phyloP scores from a whole-genome alignment of 2,797 vertebrate species.

The Oreochromis grahami region DNA sequence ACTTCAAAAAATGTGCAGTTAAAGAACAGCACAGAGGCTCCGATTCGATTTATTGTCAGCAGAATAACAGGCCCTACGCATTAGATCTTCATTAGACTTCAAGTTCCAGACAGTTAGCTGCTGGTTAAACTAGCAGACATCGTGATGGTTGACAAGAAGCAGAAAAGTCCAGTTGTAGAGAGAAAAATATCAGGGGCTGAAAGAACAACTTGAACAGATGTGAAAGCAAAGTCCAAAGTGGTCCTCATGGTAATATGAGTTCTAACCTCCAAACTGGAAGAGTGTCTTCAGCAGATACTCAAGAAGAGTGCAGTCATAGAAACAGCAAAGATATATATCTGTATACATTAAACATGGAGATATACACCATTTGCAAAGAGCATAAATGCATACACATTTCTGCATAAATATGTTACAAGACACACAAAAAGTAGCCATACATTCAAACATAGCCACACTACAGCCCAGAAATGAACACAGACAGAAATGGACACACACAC shows the following conservation, averaged over 20 bases:
- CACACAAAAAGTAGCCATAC: not conserved
- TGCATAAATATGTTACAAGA: not conserved
- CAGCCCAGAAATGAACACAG: not conserved
- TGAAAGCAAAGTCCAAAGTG: not conserved
- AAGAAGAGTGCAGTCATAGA: not conserved
- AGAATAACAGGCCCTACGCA: not conserved
- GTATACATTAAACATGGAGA: not conserved
- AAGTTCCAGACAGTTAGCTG: not conserved
- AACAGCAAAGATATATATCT: not conserved
- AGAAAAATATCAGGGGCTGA: not conserved
- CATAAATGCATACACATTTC: not conserved
- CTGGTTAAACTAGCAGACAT: not conserved
- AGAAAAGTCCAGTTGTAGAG: not conserved
- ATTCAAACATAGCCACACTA: not conserved
- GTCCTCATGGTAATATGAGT: not conserved
- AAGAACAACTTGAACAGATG: not conserved
- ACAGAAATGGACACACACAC: not conserved
- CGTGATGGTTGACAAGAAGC: not conserved
- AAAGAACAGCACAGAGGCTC: not conserved
- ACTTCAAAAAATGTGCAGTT: not conserved
- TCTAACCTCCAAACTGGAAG: not conserved
- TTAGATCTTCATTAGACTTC: not conserved
- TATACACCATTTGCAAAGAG: not conserved
- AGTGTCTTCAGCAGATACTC: not conserved
- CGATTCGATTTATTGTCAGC: not conserved